These are phyloP conservation scores for Trichogramma evanescens DNA, from an alignment of 2,888 invertebrate genomes.

Conservation along the genomic window DNA sequence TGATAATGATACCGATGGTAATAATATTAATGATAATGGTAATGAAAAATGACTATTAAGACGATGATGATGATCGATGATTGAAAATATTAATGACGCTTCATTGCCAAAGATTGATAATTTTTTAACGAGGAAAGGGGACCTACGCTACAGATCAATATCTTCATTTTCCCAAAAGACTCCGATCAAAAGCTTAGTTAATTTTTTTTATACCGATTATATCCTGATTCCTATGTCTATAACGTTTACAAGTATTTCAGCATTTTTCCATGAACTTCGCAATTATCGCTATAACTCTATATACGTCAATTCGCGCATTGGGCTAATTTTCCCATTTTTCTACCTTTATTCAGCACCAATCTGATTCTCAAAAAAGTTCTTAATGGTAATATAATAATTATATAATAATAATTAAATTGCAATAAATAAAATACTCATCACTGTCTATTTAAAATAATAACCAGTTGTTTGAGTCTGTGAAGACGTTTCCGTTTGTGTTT, in stretches of 20 bases:
- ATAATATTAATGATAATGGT: conserved; percentile 2
- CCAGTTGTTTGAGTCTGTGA: conserved; percentile 28
- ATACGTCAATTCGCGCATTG: too few relatives aligned
- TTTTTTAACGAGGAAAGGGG: too few relatives aligned
- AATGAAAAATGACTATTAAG: conserved; percentile 19
- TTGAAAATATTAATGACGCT: neutral
- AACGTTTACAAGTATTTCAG: too few relatives aligned
- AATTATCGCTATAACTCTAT: too few relatives aligned
- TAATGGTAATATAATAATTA: neutral
- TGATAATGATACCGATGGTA: conserved; percentile 9
- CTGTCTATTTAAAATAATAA: conserved; percentile 41
- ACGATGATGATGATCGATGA: conserved; percentile 26
- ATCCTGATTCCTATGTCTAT: too few relatives aligned
- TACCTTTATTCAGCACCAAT: conserved; percentile 45
- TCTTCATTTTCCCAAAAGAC: too few relatives aligned
- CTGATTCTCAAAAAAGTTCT: conserved; percentile 32
- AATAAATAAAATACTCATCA: conserved; percentile 44
- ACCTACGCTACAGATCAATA: too few relatives aligned
- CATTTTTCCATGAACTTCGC: too few relatives aligned
- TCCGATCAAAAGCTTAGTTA: too few relatives aligned
- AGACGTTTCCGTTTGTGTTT: too few relatives aligned
- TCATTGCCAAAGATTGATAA: too few relatives aligned
- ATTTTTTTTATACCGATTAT: too few relatives aligned
- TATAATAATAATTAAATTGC: conserved; percentile 29
- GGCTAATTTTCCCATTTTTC: neutral